A percentile compares a stretch with the other conserved stretches of the same genome.
These are phyloP conservation scores for Pachliopta kotzebuea DNA, from an alignment of 2,888 invertebrate genomes.

Conservation along the genomic window DNA sequence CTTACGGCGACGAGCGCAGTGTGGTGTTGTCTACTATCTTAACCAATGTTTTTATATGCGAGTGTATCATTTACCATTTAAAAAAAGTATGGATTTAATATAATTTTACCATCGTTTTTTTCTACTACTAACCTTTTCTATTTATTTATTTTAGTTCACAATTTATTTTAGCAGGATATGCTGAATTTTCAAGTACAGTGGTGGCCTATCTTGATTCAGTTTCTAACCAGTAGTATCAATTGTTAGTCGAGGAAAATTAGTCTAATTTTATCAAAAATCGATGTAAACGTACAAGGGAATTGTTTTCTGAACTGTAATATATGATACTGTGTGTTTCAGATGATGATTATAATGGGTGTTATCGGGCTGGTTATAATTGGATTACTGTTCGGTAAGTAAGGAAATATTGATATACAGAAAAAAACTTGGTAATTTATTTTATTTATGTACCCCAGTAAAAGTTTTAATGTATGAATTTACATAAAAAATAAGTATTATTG, in stretches of 20 bases:
- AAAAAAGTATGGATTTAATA: too few relatives aligned
- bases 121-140: too few relatives aligned
- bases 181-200: too few relatives aligned
- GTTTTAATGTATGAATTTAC: neutral
- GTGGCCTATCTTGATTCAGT: neutral
- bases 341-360: conserved; percentile 95
- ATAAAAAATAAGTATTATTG: too few relatives aligned
- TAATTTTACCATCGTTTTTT: too few relatives aligned
- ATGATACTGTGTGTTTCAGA: conserved; percentile 69
- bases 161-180: too few relatives aligned
- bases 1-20: too few relatives aligned
- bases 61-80: too few relatives aligned
- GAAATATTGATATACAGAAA: conserved; percentile 2
- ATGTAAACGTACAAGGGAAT: neutral
- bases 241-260: neutral
- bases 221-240: neutral
- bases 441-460: neutral
- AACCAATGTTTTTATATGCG: too few relatives aligned
- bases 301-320: neutral
- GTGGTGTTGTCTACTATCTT: too few relatives aligned
- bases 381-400: conserved; percentile 91
- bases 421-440: neutral
- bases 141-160: too few relatives aligned
- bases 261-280: neutral
- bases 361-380: conserved; percentile 91